These are phyloP conservation scores for Anguilla anguilla DNA, from an alignment of 2,797 vertebrate species.

Conservation along the genomic window DNA sequence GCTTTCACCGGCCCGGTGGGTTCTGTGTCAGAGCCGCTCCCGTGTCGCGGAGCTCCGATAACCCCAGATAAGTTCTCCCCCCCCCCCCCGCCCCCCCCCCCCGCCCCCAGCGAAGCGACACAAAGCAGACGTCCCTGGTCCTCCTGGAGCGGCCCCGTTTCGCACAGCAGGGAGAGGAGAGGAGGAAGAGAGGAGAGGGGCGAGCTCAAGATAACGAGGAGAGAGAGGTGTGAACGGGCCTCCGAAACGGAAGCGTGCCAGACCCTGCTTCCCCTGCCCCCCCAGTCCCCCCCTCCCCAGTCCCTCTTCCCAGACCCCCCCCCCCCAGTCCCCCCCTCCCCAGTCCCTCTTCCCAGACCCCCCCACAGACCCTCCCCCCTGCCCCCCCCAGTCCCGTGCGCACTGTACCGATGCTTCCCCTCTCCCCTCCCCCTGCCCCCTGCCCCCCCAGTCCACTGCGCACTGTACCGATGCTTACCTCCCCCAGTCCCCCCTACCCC, in stretches of 20 bases:
- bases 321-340: too few species aligned
- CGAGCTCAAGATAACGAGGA: neutral
- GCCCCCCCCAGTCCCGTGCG: too few species aligned
- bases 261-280: neutral
- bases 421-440: neutral
- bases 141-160: constrained; percentile 59
- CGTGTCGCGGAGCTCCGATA: constrained; percentile 66
- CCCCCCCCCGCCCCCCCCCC: constrained; percentile 51
- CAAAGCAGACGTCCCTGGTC: constrained; percentile 67
- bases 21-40: constrained; percentile 63
- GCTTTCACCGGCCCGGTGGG: constrained; percentile 64
- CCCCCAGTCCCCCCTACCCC: neutral
- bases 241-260: neutral
- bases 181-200: neutral
- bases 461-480: constrained; percentile 42
- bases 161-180: constrained; percentile 35
- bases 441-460: neutral
- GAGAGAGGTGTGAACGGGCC: neutral
- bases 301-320: too few species aligned
- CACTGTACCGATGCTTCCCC: too few species aligned
- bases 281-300: neutral
- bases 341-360: too few species aligned
- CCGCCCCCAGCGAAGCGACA: constrained; percentile 64
- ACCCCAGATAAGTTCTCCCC: constrained; percentile 63
- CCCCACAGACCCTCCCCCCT: too few species aligned